These are phyloP conservation scores for Pangasius krempfi DNA, from an alignment of 2,797 vertebrate genomes.

Conservation along the genomic window DNA sequence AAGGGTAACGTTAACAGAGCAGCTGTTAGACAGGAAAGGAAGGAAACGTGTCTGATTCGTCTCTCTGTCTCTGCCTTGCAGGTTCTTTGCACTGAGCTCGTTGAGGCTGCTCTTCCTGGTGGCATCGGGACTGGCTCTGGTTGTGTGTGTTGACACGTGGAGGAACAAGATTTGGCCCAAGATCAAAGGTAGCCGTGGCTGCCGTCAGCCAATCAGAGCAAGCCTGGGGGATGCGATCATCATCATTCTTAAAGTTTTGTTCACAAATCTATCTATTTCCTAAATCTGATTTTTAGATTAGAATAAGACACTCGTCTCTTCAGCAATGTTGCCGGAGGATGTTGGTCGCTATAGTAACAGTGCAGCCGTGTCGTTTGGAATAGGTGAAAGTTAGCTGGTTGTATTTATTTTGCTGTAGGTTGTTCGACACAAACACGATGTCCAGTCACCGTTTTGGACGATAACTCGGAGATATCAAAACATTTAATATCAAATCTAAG, in stretches of 20 bases:
- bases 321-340: neutral
- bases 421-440: neutral
- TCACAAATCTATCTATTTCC: neutral
- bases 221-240: no score
- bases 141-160: constrained; percentile 89
- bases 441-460: neutral
- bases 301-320: neutral
- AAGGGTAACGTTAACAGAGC: neutral
- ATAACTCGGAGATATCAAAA: no score
- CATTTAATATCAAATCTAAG: neutral
- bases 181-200: constrained; percentile 78
- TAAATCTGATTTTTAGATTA: neutral
- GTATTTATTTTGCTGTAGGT: no score
- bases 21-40: neutral
- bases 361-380: neutral
- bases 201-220: neutral
- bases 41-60: neutral
- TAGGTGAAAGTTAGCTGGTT: no score
- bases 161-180: constrained; percentile 91
- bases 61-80: constrained; percentile 53
- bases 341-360: neutral
- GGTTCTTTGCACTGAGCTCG: constrained; percentile 93
- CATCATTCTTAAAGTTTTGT: neutral
- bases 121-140: constrained; percentile 78
- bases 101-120: constrained; percentile 88